phyloP scores from a whole-genome alignment of 2,888 invertebrate genomes.

The Gymnoscelis rufifasciata region DNA sequence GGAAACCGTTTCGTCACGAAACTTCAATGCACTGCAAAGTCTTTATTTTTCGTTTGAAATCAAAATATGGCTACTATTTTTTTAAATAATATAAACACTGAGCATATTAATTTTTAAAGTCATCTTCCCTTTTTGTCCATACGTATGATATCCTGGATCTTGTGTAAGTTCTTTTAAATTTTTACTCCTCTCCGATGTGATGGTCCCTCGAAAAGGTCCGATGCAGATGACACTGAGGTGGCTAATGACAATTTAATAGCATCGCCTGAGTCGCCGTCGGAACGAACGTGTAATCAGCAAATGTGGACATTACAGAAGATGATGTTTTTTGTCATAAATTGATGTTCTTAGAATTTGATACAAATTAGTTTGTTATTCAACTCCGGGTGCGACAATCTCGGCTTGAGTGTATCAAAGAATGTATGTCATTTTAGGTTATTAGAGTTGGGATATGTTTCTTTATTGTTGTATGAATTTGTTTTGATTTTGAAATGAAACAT shows the following conservation, averaged over 20 bases:
- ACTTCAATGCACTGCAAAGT: no score
- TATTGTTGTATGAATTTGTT: no score
- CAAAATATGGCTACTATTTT: no score
- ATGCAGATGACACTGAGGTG: conserved; percentile 72
- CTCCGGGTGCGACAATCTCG: conserved; percentile 17
- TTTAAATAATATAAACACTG: no score
- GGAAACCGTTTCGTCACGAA: no score
- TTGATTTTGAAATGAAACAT: no score
- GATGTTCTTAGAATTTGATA: conserved; percentile 51
- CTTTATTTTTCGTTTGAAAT: no score
- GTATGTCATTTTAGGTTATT: background rate
- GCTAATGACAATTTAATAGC: conserved; percentile 79
- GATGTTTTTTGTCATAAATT: conserved; percentile 58
- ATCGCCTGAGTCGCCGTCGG: conserved; percentile 62
- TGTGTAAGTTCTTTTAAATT: no score
- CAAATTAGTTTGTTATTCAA: conserved; percentile 42
- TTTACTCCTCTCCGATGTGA: conserved; percentile 7
- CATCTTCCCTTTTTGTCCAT: no score
- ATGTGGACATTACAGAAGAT: conserved; percentile 59
- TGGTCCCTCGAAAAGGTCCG: conserved; percentile 46
- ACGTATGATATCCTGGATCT: no score
- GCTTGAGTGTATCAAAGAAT: conserved; percentile 6
- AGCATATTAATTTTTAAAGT: no score
- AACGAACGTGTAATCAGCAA: conserved; percentile 69
- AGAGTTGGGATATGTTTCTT: no score